These are phyloP conservation scores for Matsumyia berberina DNA, from an alignment of 2,888 invertebrate species.

Conservation along the genomic window DNA sequence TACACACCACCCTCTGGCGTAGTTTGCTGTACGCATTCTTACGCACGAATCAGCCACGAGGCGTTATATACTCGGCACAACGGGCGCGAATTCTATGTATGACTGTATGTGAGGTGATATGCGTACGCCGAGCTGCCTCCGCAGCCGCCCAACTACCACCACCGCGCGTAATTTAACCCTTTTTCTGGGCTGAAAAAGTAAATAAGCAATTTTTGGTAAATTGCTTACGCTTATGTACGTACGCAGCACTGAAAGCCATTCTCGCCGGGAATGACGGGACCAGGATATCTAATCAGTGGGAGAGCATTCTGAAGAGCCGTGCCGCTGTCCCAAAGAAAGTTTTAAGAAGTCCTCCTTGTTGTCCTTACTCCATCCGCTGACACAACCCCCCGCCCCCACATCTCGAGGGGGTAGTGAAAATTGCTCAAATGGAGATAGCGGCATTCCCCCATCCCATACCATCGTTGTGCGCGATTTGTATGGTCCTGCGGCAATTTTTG, in stretches of 20 bases:
- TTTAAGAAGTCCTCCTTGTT: constrained; percentile 34
- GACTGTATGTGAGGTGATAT: constrained; percentile 59
- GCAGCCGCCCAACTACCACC: constrained; percentile 25
- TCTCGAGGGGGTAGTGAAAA: constrained; percentile 49
- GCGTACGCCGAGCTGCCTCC: constrained; percentile 22
- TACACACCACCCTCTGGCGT: constrained; percentile 29
- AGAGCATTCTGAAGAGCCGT: constrained; percentile 21
- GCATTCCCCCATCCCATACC: background rate
- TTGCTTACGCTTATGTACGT: constrained; percentile 44
- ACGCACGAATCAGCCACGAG: constrained; percentile 73
- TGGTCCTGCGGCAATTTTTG: constrained; percentile 60
- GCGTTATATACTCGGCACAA: constrained; percentile 62
- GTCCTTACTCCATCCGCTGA: background rate
- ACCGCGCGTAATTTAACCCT: constrained; percentile 61
- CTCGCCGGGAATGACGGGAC: constrained; percentile 6
- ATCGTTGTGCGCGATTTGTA: constrained; percentile 26
- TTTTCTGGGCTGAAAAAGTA: constrained; percentile 54
- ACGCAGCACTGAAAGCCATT: constrained; percentile 22
- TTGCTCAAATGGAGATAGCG: constrained; percentile 55
- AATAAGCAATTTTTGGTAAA: constrained; percentile 69
- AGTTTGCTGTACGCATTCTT: constrained; percentile 54
- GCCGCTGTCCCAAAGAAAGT: constrained; percentile 54
- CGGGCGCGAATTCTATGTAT: constrained; percentile 62
- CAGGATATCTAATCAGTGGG: constrained; percentile 57
- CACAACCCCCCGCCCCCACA: background rate